phyloP scores from a whole-genome alignment of 2,888 invertebrate genomes.

The Calameuta filiformis region DNA sequence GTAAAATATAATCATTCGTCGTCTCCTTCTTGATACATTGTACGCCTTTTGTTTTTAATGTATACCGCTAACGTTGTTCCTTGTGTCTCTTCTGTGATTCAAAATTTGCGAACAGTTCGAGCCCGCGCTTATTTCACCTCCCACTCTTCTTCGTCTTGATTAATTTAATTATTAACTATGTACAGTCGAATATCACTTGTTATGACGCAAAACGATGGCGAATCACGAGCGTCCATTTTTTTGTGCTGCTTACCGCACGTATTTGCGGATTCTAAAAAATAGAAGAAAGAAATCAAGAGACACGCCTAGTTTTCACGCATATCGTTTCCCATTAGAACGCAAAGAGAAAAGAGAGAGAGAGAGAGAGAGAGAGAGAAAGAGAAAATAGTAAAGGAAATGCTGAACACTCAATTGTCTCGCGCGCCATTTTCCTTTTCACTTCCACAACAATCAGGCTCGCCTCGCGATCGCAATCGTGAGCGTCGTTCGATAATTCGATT shows the following conservation, averaged over 20 bases:
- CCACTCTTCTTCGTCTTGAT: not conserved
- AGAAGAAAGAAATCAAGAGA: not conserved
- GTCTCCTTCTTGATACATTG: not conserved
- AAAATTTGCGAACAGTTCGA: not conserved
- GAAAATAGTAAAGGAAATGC: constrained; percentile 9
- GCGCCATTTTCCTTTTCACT: not conserved
- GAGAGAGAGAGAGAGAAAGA: constrained; percentile 9
- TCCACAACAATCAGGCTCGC: constrained; percentile 9
- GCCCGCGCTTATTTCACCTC: not conserved
- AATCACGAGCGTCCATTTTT: not conserved
- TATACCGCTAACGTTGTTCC: not conserved
- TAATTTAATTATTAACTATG: constrained; percentile 10
- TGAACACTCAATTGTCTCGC: not conserved
- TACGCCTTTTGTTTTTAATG: not conserved
- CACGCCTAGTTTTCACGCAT: not conserved
- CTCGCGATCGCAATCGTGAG: not conserved
- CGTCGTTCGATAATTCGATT: constrained; percentile 12
- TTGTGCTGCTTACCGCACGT: not conserved
- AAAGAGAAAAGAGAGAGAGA: constrained; percentile 4
- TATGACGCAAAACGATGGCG: not conserved
- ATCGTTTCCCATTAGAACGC: constrained; percentile 22
- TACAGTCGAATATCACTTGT: constrained; percentile 18
- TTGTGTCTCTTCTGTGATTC: not conserved
- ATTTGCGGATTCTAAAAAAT: not conserved
- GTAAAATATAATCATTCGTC: not conserved